Conservation (phyloP, 2,113 vertebrate species). For the Callaeas wilsoni region DNA sequence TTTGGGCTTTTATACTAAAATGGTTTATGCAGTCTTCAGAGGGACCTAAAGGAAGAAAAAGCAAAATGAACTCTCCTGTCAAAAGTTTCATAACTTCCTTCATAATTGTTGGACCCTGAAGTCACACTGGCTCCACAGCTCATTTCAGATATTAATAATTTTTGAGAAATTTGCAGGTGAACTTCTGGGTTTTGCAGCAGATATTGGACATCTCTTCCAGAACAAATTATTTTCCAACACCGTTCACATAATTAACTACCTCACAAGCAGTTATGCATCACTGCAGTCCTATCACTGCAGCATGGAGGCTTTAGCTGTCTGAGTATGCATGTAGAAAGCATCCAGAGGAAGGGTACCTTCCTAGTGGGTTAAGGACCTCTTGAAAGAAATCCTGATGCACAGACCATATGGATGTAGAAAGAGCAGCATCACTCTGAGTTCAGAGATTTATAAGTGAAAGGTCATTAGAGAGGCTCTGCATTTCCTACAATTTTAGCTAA, state of each 20-base stretch:
- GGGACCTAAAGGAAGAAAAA: neutral
- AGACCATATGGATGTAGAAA: neutral
- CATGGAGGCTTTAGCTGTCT: neutral
- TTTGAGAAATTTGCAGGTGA: neutral
- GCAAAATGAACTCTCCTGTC: neutral
- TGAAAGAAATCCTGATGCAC: neutral
- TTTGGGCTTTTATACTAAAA: conserved; percentile 9
- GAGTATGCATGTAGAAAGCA: neutral
- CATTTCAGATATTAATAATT: neutral
- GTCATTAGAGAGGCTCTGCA: neutral
- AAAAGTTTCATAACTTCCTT: neutral
- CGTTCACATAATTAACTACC: neutral
- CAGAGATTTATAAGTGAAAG: neutral
- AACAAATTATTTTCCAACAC: neutral
- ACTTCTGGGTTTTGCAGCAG: neutral
- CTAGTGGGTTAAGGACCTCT: neutral
- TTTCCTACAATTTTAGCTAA: neutral
- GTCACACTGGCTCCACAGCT: neutral
- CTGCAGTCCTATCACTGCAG: neutral
- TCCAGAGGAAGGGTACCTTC: neutral
- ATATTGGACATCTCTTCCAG: neutral
- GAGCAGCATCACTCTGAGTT: neutral
- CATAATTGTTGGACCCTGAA: neutral
- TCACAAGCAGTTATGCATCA: neutral
- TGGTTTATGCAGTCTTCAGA: neutral